Evolutionary conservation across 2,797 vertebrate genomes (phyloP).

Genomic region (Paguma larvata): DNA sequence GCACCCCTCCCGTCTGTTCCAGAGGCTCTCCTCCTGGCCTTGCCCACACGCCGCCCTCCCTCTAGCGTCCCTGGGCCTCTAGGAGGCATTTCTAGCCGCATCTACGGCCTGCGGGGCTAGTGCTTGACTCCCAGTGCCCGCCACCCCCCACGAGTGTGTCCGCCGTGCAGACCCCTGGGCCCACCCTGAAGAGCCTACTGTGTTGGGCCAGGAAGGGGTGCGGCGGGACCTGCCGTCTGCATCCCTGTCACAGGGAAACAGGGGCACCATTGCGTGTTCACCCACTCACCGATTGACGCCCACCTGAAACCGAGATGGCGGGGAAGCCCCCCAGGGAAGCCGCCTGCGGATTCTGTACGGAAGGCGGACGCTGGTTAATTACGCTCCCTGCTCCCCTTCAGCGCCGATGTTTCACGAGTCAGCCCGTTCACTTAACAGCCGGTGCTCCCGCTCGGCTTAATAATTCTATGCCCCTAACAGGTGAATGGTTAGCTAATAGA

Average conservation of each 20-base stretch:
- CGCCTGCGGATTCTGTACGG: rapidly evolving
- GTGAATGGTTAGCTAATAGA: not conserved
- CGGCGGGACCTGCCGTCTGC: rapidly evolving
- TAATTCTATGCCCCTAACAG: not conserved
- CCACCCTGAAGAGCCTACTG: not conserved
- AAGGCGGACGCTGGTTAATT: rapidly evolving
- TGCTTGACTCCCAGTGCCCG: rapidly evolving
- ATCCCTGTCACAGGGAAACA: not conserved
- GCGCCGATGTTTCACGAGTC: not conserved
- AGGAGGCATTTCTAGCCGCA: rapidly evolving
- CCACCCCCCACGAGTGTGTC: rapidly evolving
- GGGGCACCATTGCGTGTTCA: not conserved
- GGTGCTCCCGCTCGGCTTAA: rapidly evolving
- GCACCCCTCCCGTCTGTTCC: not conserved
- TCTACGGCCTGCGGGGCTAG: rapidly evolving
- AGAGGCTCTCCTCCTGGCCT: rapidly evolving
- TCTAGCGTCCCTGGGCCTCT: rapidly evolving
- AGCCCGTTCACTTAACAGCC: not conserved
- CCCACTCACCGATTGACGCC: rapidly evolving
- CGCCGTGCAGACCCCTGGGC: too few species aligned
- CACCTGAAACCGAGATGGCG: not conserved
- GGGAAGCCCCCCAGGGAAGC: not conserved
- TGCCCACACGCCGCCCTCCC: not conserved
- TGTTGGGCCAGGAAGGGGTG: not conserved
- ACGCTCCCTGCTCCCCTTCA: rapidly evolving